phyloP scores from a whole-genome alignment of 2,888 invertebrate genomes.

The Anodontia alba region DNA sequence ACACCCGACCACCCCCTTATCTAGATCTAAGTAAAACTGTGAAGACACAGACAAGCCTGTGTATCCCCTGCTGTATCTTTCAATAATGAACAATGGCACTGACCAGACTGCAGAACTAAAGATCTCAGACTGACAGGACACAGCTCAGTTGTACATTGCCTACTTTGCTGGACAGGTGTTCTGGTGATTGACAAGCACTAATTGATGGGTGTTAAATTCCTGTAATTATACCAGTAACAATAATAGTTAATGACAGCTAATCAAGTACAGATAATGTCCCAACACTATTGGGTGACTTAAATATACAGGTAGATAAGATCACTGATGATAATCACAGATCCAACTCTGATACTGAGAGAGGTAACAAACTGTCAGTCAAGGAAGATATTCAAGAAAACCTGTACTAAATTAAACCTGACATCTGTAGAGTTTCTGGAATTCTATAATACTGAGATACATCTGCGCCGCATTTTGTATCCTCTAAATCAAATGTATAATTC shows the following conservation, averaged over 20 bases:
- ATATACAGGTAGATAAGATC: background rate
- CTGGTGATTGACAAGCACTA: background rate
- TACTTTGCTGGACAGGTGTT: background rate
- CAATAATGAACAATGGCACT: too few relatives aligned
- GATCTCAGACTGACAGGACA: too few relatives aligned
- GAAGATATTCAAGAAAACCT: background rate
- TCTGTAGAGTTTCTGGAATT: background rate
- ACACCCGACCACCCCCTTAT: too few relatives aligned
- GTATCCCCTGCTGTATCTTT: too few relatives aligned
- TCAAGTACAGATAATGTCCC: background rate
- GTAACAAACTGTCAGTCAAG: background rate
- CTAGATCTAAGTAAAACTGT: too few relatives aligned
- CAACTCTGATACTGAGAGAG: too few relatives aligned
- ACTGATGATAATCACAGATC: background rate
- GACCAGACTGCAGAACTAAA: too few relatives aligned
- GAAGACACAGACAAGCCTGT: too few relatives aligned
- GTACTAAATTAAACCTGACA: background rate
- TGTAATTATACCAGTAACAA: slow-evolving; percentile 9
- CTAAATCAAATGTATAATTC: too few relatives aligned
- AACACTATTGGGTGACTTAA: slow-evolving; percentile 9
- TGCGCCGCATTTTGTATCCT: too few relatives aligned
- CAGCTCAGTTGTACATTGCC: too few relatives aligned
- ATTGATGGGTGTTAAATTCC: background rate
- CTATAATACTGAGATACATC: too few relatives aligned
- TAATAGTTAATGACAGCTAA: slow-evolving; percentile 8